Conservation (phyloP, 2,797 vertebrate genomes). For the Phoeniculus purpureus region DNA sequence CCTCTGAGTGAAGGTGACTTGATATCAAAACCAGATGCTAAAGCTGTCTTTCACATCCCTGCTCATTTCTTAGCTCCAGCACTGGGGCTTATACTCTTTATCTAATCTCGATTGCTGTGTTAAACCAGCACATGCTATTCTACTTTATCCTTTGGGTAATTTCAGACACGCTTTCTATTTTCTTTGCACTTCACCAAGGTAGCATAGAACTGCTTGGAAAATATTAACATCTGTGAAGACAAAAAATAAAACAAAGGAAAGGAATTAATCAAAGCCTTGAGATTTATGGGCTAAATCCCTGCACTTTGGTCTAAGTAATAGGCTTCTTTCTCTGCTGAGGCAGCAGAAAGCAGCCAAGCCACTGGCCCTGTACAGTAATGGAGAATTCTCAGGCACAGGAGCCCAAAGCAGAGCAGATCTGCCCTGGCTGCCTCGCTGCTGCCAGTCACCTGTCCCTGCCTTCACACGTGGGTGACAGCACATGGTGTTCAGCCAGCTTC, state of each 20-base stretch:
- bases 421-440: not conserved
- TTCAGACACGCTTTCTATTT: constrained; percentile 61
- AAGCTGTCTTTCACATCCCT: constrained; percentile 37
- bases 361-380: not conserved
- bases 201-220: constrained; percentile 58
- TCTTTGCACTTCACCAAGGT: constrained; percentile 59
- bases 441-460: not conserved
- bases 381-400: not conserved
- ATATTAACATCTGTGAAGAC: constrained; percentile 47
- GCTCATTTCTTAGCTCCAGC: constrained; percentile 43
- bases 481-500: rapidly evolving
- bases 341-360: not conserved
- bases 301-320: constrained; percentile 10
- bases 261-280: constrained; percentile 55
- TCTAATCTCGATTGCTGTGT: constrained; percentile 33
- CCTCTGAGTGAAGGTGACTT: constrained; percentile 24
- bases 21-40: constrained; percentile 46
- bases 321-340: constrained; percentile 28
- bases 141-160: constrained; percentile 4
- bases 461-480: not conserved
- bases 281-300: constrained; percentile 58
- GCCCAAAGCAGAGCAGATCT: not conserved
- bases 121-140: not conserved
- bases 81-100: constrained; percentile 9
- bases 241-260: constrained; percentile 3